These are phyloP conservation scores for Tanaodytes sp. DNA, from an alignment of 2,888 invertebrate species.

Conservation along the genomic window DNA sequence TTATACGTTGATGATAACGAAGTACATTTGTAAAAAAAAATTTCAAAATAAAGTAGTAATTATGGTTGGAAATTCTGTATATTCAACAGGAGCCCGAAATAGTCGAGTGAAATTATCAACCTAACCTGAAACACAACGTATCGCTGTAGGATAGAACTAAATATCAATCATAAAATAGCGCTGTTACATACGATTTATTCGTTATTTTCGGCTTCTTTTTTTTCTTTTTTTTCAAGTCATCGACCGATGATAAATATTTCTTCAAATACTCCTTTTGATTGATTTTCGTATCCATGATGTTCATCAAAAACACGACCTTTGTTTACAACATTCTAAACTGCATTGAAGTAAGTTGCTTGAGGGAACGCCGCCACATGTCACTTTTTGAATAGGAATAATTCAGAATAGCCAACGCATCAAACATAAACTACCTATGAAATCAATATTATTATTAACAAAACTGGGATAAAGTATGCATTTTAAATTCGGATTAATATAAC, in stretches of 20 bases:
- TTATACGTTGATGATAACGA: no score
- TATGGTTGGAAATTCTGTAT: no score
- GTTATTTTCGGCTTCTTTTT: conserved; percentile 75
- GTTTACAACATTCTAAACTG: conserved; percentile 17
- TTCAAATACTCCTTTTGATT: conserved; percentile 86
- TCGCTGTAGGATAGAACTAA: conserved; percentile 41
- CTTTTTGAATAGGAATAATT: not conserved
- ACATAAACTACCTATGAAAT: no score
- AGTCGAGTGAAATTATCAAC: conserved; percentile 41
- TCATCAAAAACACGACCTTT: conserved; percentile 6
- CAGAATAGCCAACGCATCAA: no score
- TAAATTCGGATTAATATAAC: no score
- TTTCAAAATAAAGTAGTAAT: no score
- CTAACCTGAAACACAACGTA: conserved; percentile 66
- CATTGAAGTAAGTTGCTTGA: not conserved
- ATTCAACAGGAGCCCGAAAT: no score
- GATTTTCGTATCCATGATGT: conserved; percentile 67
- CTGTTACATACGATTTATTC: conserved; percentile 63
- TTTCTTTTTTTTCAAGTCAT: conserved; percentile 79
- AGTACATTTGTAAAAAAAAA: no score
- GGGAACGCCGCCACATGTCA: not conserved
- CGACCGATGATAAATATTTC: conserved; percentile 81
- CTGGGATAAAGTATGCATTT: no score
- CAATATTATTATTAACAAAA: no score
- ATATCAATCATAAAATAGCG: not conserved